phyloP scores from a whole-genome alignment of 2,797 vertebrate genomes.

The Hyperoplus lanceolatus region DNA sequence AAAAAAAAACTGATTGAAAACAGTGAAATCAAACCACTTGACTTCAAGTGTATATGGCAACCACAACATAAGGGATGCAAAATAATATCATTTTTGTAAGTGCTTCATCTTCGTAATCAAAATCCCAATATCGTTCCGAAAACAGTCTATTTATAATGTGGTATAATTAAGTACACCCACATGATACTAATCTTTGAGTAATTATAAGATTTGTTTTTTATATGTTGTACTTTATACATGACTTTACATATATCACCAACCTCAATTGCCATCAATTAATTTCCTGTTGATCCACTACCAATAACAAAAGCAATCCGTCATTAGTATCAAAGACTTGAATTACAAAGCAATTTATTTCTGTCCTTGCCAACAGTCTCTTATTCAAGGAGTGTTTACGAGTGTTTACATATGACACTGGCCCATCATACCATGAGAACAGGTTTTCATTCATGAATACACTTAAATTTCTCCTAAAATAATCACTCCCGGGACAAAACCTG shows the following conservation, averaged over 20 bases:
- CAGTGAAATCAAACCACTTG: neutral
- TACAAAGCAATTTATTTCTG: neutral
- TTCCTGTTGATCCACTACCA: neutral
- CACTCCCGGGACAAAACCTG: neutral
- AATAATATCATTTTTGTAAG: too few relatives aligned
- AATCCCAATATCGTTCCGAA: neutral
- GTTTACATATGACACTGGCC: neutral
- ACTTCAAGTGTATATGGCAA: neutral
- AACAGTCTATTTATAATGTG: neutral
- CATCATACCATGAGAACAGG: neutral
- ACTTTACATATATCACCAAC: neutral
- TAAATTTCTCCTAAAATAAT: constrained; percentile 9
- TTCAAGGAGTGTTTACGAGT: neutral
- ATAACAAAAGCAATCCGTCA: neutral
- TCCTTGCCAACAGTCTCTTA: neutral
- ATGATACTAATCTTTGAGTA: neutral
- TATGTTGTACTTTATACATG: neutral
- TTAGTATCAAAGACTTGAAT: neutral
- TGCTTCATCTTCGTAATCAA: neutral
- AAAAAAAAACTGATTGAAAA: constrained; percentile 14
- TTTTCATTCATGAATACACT: neutral
- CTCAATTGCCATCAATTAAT: neutral
- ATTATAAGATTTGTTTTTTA: too few relatives aligned
- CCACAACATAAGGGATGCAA: neutral
- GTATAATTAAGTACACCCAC: neutral